Conservation (phyloP, 2,797 vertebrate genomes). For the Masticophis lateralis region DNA sequence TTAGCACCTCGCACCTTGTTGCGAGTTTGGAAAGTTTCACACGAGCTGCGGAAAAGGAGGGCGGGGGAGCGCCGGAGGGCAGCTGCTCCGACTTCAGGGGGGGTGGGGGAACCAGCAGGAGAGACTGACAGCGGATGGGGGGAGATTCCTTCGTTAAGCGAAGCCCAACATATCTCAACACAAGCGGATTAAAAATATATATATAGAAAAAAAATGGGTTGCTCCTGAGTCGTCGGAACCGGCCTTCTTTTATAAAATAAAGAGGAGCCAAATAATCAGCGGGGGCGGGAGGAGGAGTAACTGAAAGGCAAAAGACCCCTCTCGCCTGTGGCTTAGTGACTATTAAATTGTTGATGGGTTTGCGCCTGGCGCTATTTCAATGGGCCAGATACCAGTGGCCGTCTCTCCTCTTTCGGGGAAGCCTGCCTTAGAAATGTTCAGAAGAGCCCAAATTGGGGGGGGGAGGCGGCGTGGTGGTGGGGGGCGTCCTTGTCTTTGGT, state of each 20-base stretch:
- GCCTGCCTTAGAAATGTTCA: conserved; percentile 52
- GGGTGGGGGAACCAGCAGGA: not conserved
- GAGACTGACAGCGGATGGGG: not conserved
- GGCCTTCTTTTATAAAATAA: not conserved
- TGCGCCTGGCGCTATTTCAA: not conserved
- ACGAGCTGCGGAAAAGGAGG: not conserved
- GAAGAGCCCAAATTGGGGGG: conserved; percentile 45
- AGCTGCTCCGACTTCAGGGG: too few relatives aligned
- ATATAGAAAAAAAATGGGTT: too few relatives aligned
- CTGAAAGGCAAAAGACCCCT: not conserved
- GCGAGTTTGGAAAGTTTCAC: conserved; percentile 8
- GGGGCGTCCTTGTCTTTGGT: conserved; percentile 56
- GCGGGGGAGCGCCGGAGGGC: too few relatives aligned
- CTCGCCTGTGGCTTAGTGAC: not conserved
- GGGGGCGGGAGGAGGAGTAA: not conserved
- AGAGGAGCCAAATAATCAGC: not conserved
- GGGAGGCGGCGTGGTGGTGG: not conserved
- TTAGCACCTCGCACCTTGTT: conserved; percentile 9
- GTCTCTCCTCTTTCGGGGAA: conserved; percentile 47
- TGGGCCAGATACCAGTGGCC: conserved; percentile 46
- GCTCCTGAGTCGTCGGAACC: not conserved
- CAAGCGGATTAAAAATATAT: not conserved
- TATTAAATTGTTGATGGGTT: not conserved
- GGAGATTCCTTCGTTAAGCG: not conserved
- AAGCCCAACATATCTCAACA: not conserved